Conservation (phyloP, 2,113 vertebrate species). For the Corythaeola cristata region DNA sequence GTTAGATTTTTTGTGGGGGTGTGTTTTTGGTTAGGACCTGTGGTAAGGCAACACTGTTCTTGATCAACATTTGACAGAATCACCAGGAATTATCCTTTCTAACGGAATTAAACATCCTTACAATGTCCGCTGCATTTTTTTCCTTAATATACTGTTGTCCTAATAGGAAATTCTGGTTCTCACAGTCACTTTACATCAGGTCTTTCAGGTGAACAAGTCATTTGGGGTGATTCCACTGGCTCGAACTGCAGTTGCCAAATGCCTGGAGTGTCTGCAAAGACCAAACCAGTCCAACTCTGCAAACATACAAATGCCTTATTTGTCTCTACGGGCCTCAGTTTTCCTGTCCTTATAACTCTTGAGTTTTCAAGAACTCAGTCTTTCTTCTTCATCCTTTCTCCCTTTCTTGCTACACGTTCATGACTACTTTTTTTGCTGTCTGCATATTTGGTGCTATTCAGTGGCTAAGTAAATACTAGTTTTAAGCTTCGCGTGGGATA, state of each 20-base stretch:
- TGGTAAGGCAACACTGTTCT: not conserved
- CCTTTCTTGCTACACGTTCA: not conserved
- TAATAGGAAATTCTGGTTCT: not conserved
- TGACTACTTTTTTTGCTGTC: not conserved
- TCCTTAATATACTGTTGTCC: not conserved
- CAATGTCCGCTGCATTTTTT: not conserved
- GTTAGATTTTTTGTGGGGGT: not conserved
- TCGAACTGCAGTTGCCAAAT: not conserved
- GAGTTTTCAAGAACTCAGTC: not conserved
- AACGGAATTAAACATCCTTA: not conserved
- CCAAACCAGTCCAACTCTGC: not conserved
- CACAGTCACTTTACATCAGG: not conserved
- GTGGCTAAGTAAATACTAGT: not conserved
- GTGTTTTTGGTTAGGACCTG: not conserved
- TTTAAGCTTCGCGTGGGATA: not conserved
- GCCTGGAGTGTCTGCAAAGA: not conserved
- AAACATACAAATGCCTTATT: not conserved
- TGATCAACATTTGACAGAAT: not conserved
- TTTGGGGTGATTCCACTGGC: not conserved
- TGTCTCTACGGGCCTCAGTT: not conserved
- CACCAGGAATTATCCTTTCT: not conserved
- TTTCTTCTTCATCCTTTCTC: not conserved
- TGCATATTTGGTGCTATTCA: not conserved
- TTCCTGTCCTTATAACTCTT: not conserved
- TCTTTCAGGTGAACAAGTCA: not conserved